Percentiles rank a stretch among this genome's conserved stretches.
phyloP scores from a whole-genome alignment of 2,888 invertebrate genomes.

The Pilophorus perplexus region DNA sequence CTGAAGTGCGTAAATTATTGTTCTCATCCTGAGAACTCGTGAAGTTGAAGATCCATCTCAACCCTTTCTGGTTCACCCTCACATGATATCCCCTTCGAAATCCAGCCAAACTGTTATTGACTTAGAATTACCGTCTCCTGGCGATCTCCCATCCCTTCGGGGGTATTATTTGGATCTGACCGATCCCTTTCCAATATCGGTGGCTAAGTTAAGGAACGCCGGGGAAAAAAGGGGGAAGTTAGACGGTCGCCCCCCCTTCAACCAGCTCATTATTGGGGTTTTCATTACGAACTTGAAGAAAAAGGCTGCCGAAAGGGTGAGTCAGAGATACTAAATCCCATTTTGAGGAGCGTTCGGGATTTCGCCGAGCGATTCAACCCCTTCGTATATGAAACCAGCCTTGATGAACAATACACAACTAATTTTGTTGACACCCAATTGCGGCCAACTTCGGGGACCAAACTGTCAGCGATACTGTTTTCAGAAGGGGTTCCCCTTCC shows the following conservation, averaged over 20 bases:
- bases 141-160: not conserved
- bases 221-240: not conserved
- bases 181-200: conserved; percentile 7
- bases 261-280: conserved; percentile 20
- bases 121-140: conserved; percentile 12
- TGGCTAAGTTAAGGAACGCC: conserved; percentile 13
- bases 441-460: not conserved
- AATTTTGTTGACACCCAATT: conserved; percentile 38
- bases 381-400: not conserved
- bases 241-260: not conserved
- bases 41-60: too few relatives aligned
- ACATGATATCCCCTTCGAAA: too few relatives aligned
- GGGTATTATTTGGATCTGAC: conserved; percentile 9
- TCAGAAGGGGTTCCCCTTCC: conserved; percentile 4
- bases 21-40: too few relatives aligned
- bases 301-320: conserved; percentile 16
- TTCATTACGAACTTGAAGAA: conserved; percentile 1
- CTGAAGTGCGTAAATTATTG: too few relatives aligned
- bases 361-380: not conserved
- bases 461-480: conserved; percentile 30
- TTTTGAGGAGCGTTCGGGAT: too few relatives aligned
- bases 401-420: conserved; percentile 38
- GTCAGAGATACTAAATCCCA: conserved; percentile 23
- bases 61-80: too few relatives aligned
- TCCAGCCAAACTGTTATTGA: too few relatives aligned